Evolutionary conservation across 2,797 vertebrate genomes (phyloP).

Genomic region (Phalanger gymnotis): DNA sequence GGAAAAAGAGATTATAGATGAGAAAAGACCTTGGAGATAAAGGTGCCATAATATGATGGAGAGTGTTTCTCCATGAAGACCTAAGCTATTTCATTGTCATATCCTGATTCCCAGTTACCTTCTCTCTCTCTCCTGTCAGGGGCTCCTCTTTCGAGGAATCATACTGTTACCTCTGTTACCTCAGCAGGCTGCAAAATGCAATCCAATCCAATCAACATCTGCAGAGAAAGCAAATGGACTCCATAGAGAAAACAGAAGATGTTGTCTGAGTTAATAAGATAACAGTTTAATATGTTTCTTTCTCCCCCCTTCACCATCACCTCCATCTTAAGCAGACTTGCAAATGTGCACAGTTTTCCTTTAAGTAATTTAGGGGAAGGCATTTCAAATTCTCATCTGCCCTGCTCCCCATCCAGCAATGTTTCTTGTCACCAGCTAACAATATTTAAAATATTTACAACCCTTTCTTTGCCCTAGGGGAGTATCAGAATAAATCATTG

Average conservation of each 20-base stretch:
- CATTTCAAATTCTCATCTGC: constrained; percentile 80
- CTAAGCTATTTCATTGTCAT: background rate
- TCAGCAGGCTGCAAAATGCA: constrained; percentile 48
- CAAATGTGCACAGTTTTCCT: constrained; percentile 71
- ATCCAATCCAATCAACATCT: constrained; percentile 48
- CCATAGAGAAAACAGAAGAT: constrained; percentile 65
- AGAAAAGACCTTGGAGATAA: background rate
- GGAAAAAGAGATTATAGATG: background rate
- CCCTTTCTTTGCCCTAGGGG: constrained; percentile 80
- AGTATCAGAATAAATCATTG: constrained; percentile 85
- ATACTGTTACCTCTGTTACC: background rate
- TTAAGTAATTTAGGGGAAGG: constrained; percentile 79
- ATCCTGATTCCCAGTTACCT: background rate
- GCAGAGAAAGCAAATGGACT: constrained; percentile 62
- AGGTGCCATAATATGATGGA: background rate
- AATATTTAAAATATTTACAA: constrained; percentile 84
- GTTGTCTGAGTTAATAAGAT: constrained; percentile 79
- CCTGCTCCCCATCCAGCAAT: constrained; percentile 75
- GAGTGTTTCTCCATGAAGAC: background rate
- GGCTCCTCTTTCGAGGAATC: constrained; percentile 44
- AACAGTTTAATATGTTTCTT: constrained; percentile 71
- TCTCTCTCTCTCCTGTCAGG: background rate
- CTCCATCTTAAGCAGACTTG: constrained; percentile 63
- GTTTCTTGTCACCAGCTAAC: constrained; percentile 81
- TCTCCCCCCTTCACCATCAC: constrained; percentile 31